Conservation (phyloP, 1,140 invertebrate genomes). For the Popillia japonica region DNA sequence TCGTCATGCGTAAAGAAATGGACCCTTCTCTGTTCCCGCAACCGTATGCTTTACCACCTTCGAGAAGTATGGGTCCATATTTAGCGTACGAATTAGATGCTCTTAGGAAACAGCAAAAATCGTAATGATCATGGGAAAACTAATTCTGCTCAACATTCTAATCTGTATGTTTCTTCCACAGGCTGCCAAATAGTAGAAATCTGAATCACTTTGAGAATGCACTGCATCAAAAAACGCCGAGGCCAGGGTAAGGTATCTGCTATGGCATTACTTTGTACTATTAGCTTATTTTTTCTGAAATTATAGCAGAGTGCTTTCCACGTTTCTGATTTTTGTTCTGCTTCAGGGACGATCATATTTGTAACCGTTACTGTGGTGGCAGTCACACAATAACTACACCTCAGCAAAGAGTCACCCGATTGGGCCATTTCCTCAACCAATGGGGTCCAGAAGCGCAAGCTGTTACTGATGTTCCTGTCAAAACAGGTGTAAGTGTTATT, state of each 20-base stretch:
- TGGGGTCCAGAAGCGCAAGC: slow-evolving; percentile 68
- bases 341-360: slow-evolving; percentile 65
- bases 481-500: background rate
- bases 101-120: slow-evolving; percentile 66
- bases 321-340: too few species aligned
- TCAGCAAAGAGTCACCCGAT: slow-evolving; percentile 68
- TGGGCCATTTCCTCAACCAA: slow-evolving; percentile 68
- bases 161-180: slow-evolving; percentile 44
- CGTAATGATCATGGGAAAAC: slow-evolving; percentile 42
- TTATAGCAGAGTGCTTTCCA: too few species aligned
- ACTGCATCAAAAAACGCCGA: slow-evolving; percentile 43
- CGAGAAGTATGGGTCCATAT: slow-evolving; percentile 69
- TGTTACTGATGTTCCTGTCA: slow-evolving; percentile 60
- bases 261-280: background rate
- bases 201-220: slow-evolving; percentile 59
- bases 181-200: slow-evolving; percentile 59
- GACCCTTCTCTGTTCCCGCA: slow-evolving; percentile 61
- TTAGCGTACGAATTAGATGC: slow-evolving; percentile 73
- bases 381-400: slow-evolving; percentile 74
- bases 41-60: slow-evolving; percentile 62
- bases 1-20: slow-evolving; percentile 71
- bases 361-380: slow-evolving; percentile 77
- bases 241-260: background rate
- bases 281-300: background rate
- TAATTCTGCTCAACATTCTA: background rate